These are phyloP conservation scores for Acrossocheilus wenchowensis DNA, from an alignment of 2,797 vertebrate species.

Conservation along the genomic window DNA sequence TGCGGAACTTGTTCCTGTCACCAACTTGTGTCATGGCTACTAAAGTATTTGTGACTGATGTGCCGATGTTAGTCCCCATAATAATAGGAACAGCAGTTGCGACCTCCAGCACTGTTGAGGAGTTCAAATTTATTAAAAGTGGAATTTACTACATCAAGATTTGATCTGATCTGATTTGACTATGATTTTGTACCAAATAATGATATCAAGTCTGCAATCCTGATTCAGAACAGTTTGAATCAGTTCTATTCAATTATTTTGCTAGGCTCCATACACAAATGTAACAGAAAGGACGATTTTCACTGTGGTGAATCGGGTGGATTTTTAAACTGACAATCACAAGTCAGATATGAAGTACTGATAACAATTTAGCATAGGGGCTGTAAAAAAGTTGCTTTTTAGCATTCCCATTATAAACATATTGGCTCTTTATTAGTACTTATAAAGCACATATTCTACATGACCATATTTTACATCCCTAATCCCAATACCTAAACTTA, in stretches of 20 bases:
- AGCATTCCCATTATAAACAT: background rate
- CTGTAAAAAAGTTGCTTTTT: background rate
- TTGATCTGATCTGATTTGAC: background rate
- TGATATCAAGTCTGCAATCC: background rate
- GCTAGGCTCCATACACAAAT: background rate
- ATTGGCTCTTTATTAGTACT: background rate
- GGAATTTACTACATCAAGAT: background rate
- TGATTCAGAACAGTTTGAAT: background rate
- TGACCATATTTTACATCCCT: background rate
- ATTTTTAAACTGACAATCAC: background rate
- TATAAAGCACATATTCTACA: background rate
- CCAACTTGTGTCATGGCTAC: conserved; percentile 94
- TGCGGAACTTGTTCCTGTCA: conserved; percentile 90
- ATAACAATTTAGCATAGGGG: background rate
- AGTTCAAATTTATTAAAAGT: background rate
- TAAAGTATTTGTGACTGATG: conserved; percentile 95
- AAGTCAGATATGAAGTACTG: background rate
- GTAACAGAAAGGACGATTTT: background rate
- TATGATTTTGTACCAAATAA: background rate
- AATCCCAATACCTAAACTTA: background rate
- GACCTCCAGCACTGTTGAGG: conserved; percentile 86
- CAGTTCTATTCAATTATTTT: background rate
- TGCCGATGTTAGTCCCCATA: conserved; percentile 98
- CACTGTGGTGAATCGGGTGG: too few species aligned
- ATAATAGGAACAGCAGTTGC: conserved; percentile 90